Evolutionary conservation across 1,140 invertebrate species (phyloP).

Genomic region (Sweltsa coloradensis): DNA sequence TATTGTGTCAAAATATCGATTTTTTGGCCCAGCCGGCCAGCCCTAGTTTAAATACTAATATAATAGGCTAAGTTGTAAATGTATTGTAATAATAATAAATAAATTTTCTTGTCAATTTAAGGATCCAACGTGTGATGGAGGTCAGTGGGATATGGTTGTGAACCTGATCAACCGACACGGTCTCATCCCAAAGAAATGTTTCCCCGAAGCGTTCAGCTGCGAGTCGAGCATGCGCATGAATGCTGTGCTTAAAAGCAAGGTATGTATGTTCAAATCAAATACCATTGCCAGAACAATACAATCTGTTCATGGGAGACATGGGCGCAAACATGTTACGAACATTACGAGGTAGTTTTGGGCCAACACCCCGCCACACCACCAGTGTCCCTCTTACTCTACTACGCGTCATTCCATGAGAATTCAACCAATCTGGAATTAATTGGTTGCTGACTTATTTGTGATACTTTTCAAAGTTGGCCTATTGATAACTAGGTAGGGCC

Average conservation of each 20-base stretch:
- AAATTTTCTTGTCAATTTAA: conserved; percentile 34
- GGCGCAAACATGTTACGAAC: no score
- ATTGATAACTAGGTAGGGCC: no score
- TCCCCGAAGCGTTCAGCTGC: conserved; percentile 68
- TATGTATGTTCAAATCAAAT: no score
- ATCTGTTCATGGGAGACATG: background rate
- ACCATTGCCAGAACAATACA: background rate
- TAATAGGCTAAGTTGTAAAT: background rate
- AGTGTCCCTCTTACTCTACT: no score
- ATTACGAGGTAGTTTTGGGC: no score
- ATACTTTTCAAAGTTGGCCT: no score
- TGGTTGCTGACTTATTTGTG: no score
- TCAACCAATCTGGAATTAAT: no score
- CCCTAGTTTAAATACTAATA: background rate
- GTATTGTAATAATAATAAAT: background rate
- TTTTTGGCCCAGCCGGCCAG: no score
- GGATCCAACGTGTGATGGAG: conserved; percentile 73
- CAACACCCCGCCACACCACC: no score
- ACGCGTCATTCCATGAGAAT: no score
- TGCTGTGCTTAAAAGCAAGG: conserved; percentile 65
- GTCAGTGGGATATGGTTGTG: conserved; percentile 85
- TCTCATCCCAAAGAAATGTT: conserved; percentile 75
- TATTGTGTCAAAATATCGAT: no score
- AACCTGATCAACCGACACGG: conserved; percentile 80
- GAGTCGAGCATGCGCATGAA: conserved; percentile 63